Conservation (phyloP, 2,113 vertebrate species). For the Muntiacus reevesi region DNA sequence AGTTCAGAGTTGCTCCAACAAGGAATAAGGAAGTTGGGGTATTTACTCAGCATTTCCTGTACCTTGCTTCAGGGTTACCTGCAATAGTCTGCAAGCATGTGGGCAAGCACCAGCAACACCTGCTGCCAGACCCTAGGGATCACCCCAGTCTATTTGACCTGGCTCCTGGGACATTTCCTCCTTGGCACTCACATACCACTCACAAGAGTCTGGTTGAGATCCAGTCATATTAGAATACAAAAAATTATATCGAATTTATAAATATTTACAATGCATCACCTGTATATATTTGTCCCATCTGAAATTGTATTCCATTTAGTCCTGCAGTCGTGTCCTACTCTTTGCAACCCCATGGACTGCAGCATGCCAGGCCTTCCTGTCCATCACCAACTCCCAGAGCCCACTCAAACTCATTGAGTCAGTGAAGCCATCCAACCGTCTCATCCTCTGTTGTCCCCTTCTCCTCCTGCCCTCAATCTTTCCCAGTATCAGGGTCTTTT, state of each 20-base stretch:
- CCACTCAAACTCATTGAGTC: background rate
- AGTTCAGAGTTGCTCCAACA: background rate
- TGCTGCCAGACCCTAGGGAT: background rate
- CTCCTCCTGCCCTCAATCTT: background rate
- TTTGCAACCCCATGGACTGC: background rate
- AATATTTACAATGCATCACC: background rate
- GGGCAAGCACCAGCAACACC: background rate
- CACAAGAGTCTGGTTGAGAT: background rate
- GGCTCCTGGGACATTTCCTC: background rate
- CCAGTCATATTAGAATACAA: background rate
- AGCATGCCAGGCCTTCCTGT: background rate
- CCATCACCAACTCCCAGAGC: background rate
- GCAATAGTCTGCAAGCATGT: background rate
- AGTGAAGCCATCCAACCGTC: background rate
- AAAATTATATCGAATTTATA: background rate
- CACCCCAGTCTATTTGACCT: background rate
- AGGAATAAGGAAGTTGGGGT: background rate
- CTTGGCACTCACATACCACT: background rate
- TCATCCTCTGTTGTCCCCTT: background rate
- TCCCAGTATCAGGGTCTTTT: background rate
- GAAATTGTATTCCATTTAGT: background rate
- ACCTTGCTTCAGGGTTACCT: background rate
- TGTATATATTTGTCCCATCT: background rate
- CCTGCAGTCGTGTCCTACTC: accelerated
- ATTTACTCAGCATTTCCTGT: background rate